A percentile compares a stretch with the other conserved stretches of the same genome.
phyloP scores from a whole-genome alignment of 1,140 invertebrate genomes.

The Sitodiplosis mosellana region DNA sequence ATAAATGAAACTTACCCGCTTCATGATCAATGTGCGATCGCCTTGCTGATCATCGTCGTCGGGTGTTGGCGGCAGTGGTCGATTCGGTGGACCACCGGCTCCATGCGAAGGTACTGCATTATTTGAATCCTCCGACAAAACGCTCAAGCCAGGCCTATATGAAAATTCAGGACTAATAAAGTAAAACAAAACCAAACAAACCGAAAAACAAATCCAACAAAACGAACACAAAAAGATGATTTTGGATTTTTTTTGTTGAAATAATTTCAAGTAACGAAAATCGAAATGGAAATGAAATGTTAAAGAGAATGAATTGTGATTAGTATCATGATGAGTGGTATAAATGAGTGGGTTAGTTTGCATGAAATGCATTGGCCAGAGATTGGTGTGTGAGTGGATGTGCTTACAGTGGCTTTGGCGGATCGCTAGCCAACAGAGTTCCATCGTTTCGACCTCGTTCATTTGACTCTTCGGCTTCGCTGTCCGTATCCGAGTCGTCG shows the following conservation, averaged over 20 bases:
- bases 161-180: conserved; percentile 55
- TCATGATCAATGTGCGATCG: conserved; percentile 77
- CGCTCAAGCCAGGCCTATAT: conserved; percentile 57
- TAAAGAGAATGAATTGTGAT: conserved; percentile 3
- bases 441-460: conserved; percentile 67
- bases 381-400: background rate
- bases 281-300: conserved; percentile 7
- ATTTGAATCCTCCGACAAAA: conserved; percentile 29
- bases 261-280: conserved; percentile 4
- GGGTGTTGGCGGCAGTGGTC: conserved; percentile 83
- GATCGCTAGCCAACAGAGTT: conserved; percentile 85
- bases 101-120: conserved; percentile 26
- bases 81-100: conserved; percentile 58
- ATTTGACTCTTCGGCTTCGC: conserved; percentile 43
- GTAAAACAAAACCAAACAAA: too few species aligned
- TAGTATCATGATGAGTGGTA: background rate
- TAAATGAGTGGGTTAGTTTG: conserved; percentile 2
- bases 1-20: conserved; percentile 59
- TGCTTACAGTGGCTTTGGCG: conserved; percentile 88
- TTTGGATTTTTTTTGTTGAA: background rate
- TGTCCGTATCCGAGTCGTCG: conserved; percentile 44
- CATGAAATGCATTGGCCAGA: background rate
- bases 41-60: conserved; percentile 56
- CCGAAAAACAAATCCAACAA: conserved; percentile 2
- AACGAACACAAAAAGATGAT: conserved; percentile 5